These are phyloP conservation scores for Pristionchus fissidentatus DNA, from an alignment of 2,888 invertebrate genomes.

Conservation along the genomic window DNA sequence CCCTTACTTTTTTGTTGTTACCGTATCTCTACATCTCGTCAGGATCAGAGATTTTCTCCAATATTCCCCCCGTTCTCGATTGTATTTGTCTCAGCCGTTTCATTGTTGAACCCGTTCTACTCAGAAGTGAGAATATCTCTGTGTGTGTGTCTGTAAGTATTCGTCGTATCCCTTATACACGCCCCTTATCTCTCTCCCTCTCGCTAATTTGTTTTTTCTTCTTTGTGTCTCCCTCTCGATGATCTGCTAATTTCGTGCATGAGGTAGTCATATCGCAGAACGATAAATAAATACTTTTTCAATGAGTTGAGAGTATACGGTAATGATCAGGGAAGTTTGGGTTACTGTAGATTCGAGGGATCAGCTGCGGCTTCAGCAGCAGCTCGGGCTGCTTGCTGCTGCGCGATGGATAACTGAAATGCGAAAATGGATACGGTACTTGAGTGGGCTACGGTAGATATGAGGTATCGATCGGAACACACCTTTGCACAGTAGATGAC, in stretches of 20 bases:
- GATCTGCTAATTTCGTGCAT: background rate
- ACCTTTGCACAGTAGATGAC: constrained; percentile 65
- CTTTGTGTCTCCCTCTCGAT: background rate
- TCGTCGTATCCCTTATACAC: background rate
- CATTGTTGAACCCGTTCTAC: too few species aligned
- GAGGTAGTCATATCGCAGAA: background rate
- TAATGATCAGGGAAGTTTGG: too few species aligned
- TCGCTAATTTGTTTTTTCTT: constrained; percentile 2
- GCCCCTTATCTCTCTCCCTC: background rate
- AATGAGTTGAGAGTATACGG: background rate
- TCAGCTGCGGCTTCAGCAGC: background rate
- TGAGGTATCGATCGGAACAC: background rate
- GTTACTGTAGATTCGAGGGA: constrained; percentile 21
- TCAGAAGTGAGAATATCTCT: too few species aligned
- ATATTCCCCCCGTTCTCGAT: background rate
- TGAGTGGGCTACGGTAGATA: background rate
- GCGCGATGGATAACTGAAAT: constrained; percentile 28
- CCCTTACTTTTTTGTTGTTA: background rate
- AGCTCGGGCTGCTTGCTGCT: constrained; percentile 6
- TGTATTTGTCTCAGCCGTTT: too few species aligned
- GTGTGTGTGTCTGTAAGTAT: constrained; percentile 21
- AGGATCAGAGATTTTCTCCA: background rate
- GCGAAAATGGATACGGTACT: background rate
- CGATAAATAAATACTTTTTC: background rate
- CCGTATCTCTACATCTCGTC: background rate